A percentile compares a stretch with the other conserved stretches of the same genome.
These are phyloP conservation scores for Andricus curvator DNA, from an alignment of 2,888 invertebrate species.

Conservation along the genomic window DNA sequence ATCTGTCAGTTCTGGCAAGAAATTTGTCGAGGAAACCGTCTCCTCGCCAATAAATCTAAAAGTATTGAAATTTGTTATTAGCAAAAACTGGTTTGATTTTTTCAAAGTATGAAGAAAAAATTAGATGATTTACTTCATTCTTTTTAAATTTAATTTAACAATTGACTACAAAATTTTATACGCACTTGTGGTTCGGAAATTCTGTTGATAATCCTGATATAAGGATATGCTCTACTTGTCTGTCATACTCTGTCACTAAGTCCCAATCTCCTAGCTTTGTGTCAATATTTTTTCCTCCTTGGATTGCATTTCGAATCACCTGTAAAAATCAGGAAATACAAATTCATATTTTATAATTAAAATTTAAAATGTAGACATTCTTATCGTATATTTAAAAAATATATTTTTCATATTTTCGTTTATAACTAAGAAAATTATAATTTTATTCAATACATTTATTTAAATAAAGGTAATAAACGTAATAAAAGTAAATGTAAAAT, in stretches of 20 bases:
- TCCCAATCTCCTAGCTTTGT: conserved; percentile 86
- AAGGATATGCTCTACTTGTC: conserved; percentile 86
- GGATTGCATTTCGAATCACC: conserved; percentile 69
- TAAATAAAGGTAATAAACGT: no score
- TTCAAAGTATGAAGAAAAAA: no score
- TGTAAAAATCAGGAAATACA: conserved; percentile 45
- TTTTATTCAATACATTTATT: no score
- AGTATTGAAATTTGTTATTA: neutral
- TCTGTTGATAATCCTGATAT: conserved; percentile 81
- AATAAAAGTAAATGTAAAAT: no score
- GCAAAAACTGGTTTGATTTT: neutral
- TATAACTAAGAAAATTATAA: no score
- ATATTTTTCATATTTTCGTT: no score
- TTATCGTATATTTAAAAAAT: no score
- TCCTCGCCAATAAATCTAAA: conserved; percentile 91
- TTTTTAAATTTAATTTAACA: neutral
- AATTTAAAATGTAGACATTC: no score
- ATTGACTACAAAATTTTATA: neutral
- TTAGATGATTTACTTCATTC: no score
- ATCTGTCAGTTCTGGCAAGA: conserved; percentile 83
- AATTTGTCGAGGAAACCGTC: conserved; percentile 77
- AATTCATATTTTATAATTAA: neutral
- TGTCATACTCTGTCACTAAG: conserved; percentile 90
- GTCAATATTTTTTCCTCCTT: conserved; percentile 74
- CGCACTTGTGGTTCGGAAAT: conserved; percentile 84